Evolutionary conservation across 2,888 invertebrate genomes (phyloP).

Genomic region (Andrena trimmerana): DNA sequence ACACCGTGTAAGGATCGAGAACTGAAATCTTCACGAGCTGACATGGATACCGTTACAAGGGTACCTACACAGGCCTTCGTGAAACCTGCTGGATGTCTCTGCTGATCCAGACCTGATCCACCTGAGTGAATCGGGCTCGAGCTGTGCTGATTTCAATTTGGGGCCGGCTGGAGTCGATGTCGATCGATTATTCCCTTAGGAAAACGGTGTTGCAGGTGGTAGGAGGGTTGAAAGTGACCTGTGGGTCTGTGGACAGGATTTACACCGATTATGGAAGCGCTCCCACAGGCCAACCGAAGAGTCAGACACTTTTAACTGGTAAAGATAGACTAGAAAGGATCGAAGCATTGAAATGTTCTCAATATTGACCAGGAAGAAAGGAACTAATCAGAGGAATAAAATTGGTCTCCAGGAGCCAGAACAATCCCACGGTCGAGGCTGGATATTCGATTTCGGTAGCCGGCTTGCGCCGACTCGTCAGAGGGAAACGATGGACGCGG

Average conservation of each 20-base stretch:
- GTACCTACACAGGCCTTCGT: not conserved
- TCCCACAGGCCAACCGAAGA: no score
- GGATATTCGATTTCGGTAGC: slow-evolving; percentile 73
- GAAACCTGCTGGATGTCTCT: slow-evolving; percentile 28
- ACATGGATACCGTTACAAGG: slow-evolving; percentile 45
- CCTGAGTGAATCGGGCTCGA: not conserved
- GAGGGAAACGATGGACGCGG: slow-evolving; percentile 69
- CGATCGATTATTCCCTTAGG: not conserved
- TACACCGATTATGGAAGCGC: no score
- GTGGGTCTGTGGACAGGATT: not conserved
- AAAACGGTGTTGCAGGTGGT: not conserved
- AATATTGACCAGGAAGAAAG: not conserved
- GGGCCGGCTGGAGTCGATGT: not conserved
- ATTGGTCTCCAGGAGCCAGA: slow-evolving; percentile 22
- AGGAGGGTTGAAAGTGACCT: not conserved
- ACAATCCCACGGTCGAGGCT: slow-evolving; percentile 59
- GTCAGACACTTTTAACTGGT: no score
- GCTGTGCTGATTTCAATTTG: not conserved
- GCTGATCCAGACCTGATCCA: slow-evolving; percentile 3
- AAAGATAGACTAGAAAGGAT: no score
- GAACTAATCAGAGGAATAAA: not conserved
- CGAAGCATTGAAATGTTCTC: no score
- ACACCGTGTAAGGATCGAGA: slow-evolving; percentile 59
- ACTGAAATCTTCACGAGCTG: slow-evolving; percentile 62
- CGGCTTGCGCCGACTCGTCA: slow-evolving; percentile 56